Evolutionary conservation across 1,140 invertebrate species (phyloP).

Genomic region (Conus ventricosus): DNA sequence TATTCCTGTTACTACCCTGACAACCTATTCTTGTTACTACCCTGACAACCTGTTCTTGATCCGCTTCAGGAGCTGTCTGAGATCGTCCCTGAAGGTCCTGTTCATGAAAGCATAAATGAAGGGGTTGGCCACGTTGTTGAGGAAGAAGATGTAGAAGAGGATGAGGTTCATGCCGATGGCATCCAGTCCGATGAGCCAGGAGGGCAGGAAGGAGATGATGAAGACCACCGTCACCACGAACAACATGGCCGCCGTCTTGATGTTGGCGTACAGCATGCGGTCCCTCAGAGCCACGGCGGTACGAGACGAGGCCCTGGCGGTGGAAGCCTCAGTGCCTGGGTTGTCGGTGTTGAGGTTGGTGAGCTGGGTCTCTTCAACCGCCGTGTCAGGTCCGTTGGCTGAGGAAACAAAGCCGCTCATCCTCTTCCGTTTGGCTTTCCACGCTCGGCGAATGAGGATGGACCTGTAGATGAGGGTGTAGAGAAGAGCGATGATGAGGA

Average conservation of each 20-base stretch:
- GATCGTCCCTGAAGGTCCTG: constrained; percentile 63
- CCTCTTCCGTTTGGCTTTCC: constrained; percentile 51
- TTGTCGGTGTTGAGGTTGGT: constrained; percentile 46
- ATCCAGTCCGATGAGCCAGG: constrained; percentile 61
- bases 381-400: constrained; percentile 32
- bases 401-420: constrained; percentile 49
- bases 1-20: too few species aligned
- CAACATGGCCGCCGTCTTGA: constrained; percentile 68
- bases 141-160: constrained; percentile 67
- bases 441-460: constrained; percentile 58
- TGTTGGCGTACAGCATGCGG: constrained; percentile 63
- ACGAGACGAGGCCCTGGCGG: constrained; percentile 29
- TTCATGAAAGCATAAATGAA: constrained; percentile 73
- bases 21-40: too few species aligned
- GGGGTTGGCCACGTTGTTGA: constrained; percentile 69
- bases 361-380: constrained; percentile 48
- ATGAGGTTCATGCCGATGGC: constrained; percentile 51
- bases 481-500: constrained; percentile 62
- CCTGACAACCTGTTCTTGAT: constrained; percentile 23
- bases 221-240: constrained; percentile 70
- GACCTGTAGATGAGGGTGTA: constrained; percentile 66
- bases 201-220: constrained; percentile 65
- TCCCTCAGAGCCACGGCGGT: constrained; percentile 45
- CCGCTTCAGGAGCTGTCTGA: constrained; percentile 58
- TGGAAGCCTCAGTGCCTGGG: not conserved